A percentile compares a stretch with the other conserved stretches of the same genome.
Conservation (phyloP, 2,888 invertebrate species). For the Capitulum mitella region DNA sequence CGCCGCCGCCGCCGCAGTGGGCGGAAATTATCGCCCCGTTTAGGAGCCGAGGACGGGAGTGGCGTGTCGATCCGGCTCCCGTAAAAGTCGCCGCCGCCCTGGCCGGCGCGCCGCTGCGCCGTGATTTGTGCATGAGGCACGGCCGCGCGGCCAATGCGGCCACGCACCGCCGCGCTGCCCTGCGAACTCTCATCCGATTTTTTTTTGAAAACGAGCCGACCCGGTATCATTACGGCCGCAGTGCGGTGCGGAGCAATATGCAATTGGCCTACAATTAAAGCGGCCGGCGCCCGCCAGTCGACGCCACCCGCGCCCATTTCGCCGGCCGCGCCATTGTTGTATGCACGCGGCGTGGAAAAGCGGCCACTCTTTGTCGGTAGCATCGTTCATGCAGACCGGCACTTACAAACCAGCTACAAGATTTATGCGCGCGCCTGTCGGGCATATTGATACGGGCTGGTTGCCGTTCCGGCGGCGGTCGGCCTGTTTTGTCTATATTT, state of each 20-base stretch:
- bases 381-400: neutral
- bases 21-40: no score
- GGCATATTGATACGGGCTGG: neutral
- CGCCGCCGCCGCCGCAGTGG: no score
- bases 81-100: no score
- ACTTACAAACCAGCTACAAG: neutral
- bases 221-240: neutral
- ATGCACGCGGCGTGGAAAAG: neutral
- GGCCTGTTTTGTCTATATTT: slow-evolving; percentile 12
- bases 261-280: neutral
- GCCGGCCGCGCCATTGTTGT: neutral
- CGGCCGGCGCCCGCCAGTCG: neutral
- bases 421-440: neutral
- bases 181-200: neutral
- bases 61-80: no score
- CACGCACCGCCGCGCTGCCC: neutral
- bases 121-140: neutral
- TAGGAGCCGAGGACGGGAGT: no score
- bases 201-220: neutral
- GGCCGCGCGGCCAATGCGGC: neutral
- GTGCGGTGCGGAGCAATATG: neutral
- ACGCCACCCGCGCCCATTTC: neutral
- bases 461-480: neutral
- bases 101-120: neutral
- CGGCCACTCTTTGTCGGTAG: neutral